Evolutionary conservation across 2,797 vertebrate species (phyloP).

Genomic region (Ctenosaura bakeri): DNA sequence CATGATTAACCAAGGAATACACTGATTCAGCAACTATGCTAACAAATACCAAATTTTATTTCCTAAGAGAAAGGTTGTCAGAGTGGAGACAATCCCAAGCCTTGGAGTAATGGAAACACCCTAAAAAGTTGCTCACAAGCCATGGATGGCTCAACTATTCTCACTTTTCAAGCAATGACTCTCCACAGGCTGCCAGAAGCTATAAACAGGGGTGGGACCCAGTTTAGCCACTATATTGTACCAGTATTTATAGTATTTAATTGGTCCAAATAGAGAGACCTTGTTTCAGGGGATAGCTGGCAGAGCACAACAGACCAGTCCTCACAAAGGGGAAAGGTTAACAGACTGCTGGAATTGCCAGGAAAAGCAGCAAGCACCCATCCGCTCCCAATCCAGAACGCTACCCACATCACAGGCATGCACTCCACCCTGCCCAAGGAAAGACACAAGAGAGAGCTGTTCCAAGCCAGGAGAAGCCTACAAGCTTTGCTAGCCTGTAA

Average conservation of each 20-base stretch:
- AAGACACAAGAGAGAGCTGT: constrained; percentile 40
- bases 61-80: background rate
- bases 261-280: constrained; percentile 22
- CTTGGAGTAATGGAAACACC: background rate
- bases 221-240: constrained; percentile 14
- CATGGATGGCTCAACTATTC: background rate
- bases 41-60: background rate
- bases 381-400: constrained; percentile 31
- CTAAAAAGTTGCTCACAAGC: background rate
- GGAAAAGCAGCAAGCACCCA: constrained; percentile 39
- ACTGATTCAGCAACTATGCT: background rate
- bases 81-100: background rate
- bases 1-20: background rate
- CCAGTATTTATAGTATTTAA: constrained; percentile 20
- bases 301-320: background rate
- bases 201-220: constrained; percentile 14
- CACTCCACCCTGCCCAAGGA: constrained; percentile 32
- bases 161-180: background rate
- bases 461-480: constrained; percentile 32
- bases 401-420: constrained; percentile 42
- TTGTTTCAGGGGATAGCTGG: constrained; percentile 32
- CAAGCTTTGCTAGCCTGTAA: constrained; percentile 17
- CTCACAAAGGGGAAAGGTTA: background rate
- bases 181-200: constrained; percentile 14
- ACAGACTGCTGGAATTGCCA: constrained; percentile 31